Evolutionary conservation across 2,113 vertebrate species (phyloP), one percentile per base, ranked within the genome.

Genomic region (Entomyzon cyanotis): DNA sequence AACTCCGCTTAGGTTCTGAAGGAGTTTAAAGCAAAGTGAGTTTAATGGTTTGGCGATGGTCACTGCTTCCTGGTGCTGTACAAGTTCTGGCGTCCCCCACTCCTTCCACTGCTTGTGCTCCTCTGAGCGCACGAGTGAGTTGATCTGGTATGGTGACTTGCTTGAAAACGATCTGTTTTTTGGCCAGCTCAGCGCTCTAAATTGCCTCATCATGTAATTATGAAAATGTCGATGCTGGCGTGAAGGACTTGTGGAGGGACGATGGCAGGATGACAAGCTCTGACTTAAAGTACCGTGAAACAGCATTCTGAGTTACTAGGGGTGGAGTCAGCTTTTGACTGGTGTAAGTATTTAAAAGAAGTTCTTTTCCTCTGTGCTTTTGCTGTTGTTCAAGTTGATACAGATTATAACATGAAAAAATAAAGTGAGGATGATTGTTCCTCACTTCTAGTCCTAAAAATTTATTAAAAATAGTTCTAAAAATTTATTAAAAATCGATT

Each of bases 51-150:
- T 53, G 69, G 10, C 2, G 5, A 2, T 65, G 19, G 8, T 42
- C 19, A 11, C 20, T 25, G 28, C n/a, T 77, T 73, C 41, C 75
- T 15, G 4, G 1, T 4, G 42, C n/a, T 41, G 12, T 28, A 8
- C 17, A 2, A 2, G 0, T 5, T 52, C 46, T 33, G 69, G 47
- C 12, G 13, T 6, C 4, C 31, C 6, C 9, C 17, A 1, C 8
- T 42, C 41, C 49, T 62, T 25, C 8, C 0, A 0, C 39, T 46
- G 21, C 83, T 30, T 21, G 41, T 44, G 22, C 22, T 64, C 20
- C 31, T 30, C n/a, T 24, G 35, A 4, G 58, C 24, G 3, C 31
- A 25, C 3, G 4, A 41, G 15, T 17, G 27, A 42, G 25, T 17
- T 53, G 20, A 22, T 25, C 42, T n/a, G 19, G 13, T 11, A 5